A percentile compares a stretch with the other conserved stretches of the same genome.
phyloP scores from a whole-genome alignment of 2,888 invertebrate genomes.

The Plemyria rubiginata region DNA sequence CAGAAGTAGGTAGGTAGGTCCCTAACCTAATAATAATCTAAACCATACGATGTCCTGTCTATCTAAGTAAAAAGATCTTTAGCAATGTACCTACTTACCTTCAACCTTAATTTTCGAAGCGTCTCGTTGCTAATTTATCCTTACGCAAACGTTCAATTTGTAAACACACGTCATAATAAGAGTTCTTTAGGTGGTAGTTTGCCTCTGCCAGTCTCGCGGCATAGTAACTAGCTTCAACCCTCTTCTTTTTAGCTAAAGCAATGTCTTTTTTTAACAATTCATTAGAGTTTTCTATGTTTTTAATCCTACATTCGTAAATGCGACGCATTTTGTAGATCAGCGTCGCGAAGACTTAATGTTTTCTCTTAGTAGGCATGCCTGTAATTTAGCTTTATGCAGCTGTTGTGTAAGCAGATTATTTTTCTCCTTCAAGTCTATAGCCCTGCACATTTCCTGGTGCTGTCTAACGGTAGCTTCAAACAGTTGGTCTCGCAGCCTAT shows the following conservation, averaged over 20 bases:
- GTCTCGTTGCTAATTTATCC: constrained; percentile 10
- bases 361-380: constrained; percentile 50
- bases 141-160: constrained; percentile 51
- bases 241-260: constrained; percentile 52
- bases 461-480: constrained; percentile 64
- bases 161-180: constrained; percentile 50
- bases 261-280: constrained; percentile 55
- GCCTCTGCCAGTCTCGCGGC: constrained; percentile 62
- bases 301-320: constrained; percentile 44
- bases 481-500: constrained; percentile 51
- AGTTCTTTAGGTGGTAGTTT: constrained; percentile 63
- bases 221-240: constrained; percentile 60
- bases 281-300: constrained; percentile 57
- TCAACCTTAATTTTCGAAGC: background rate
- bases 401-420: constrained; percentile 52
- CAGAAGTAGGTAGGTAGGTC: too few species aligned
- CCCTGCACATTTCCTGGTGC: constrained; percentile 75
- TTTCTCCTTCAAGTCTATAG: constrained; percentile 68
- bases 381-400: constrained; percentile 53
- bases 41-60: too few species aligned
- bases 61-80: too few species aligned
- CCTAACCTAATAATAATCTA: too few species aligned
- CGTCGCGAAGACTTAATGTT: constrained; percentile 38
- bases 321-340: constrained; percentile 36
- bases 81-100: constrained; percentile 1